Evolutionary conservation across 2,888 invertebrate species (phyloP).

Genomic region (Drosophila neoperkinsi): DNA sequence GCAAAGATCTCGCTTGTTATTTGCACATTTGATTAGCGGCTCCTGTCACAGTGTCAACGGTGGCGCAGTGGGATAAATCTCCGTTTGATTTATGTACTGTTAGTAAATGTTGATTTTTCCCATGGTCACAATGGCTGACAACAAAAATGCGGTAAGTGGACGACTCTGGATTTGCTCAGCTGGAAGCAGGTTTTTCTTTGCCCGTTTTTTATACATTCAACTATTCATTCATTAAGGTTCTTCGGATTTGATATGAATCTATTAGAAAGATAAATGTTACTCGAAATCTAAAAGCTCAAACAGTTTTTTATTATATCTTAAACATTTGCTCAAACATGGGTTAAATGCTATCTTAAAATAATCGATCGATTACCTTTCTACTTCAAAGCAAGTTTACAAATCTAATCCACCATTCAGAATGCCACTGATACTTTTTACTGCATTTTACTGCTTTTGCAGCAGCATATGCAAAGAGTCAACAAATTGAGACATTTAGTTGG

Average conservation of each 20-base stretch:
- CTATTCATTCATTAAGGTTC: neutral
- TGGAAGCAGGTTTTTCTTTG: constrained; percentile 4
- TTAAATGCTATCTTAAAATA: neutral
- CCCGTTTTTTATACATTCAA: neutral
- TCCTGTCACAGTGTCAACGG: constrained; percentile 40
- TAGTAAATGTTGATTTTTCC: constrained; percentile 69
- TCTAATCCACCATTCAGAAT: constrained; percentile 2
- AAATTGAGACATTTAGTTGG: constrained; percentile 60
- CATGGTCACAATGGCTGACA: constrained; percentile 41
- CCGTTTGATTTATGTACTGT: constrained; percentile 65
- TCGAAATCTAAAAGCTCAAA: neutral
- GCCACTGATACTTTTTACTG: constrained; percentile 15
- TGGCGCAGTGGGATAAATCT: constrained; percentile 18
- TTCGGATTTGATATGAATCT: no score
- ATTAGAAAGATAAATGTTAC: neutral
- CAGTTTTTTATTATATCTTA: neutral
- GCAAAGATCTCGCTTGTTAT: constrained; percentile 42
- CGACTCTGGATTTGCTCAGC: constrained; percentile 7
- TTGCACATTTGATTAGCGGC: constrained; percentile 69
- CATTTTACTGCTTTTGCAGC: neutral
- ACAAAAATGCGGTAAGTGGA: constrained; percentile 9
- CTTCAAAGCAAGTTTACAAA: neutral
- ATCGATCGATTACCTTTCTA: neutral
- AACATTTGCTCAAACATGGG: neutral
- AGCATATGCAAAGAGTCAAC: constrained; percentile 31